A percentile compares a stretch with the other conserved stretches of the same genome.
Evolutionary conservation across 2,797 vertebrate species (phyloP).

Genomic region (Cheirogaleus major): DNA sequence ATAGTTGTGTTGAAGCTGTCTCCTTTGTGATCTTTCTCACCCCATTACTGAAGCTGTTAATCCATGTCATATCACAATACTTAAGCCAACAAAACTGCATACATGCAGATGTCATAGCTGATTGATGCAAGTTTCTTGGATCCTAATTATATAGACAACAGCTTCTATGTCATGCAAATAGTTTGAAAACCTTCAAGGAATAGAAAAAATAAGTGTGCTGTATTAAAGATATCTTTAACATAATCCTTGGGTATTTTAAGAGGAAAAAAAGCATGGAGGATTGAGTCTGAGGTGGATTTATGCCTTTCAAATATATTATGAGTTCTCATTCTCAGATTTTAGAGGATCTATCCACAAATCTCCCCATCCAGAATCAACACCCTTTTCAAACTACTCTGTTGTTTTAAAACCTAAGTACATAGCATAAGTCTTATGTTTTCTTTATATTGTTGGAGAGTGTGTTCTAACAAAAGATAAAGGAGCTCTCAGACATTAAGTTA

Average conservation of each 20-base stretch:
- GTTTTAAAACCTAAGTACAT: constrained; percentile 49
- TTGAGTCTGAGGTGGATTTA: neutral
- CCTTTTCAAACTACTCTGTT: constrained; percentile 9
- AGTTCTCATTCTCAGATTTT: neutral
- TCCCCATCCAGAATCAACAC: neutral
- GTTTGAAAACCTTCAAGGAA: constrained; percentile 16
- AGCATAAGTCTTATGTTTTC: neutral
- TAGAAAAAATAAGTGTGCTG: neutral
- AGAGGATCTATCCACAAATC: constrained; percentile 32
- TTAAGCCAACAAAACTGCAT: constrained; percentile 13
- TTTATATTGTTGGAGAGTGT: constrained; percentile 9
- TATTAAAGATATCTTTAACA: constrained; percentile 42
- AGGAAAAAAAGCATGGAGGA: neutral
- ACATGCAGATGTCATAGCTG: neutral
- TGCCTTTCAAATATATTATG: constrained; percentile 22
- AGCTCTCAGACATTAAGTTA: constrained; percentile 17
- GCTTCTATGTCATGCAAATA: neutral
- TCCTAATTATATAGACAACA: constrained; percentile 41
- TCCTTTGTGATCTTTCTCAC: neutral
- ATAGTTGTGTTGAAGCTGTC: neutral
- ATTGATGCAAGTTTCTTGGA: neutral
- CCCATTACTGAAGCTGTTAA: neutral
- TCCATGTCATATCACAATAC: neutral
- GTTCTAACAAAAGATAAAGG: constrained; percentile 44
- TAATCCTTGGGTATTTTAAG: neutral